Base-by-base conservation (phyloP, 2,113 vertebrate species). In the Sporophila hypoxantha region DNA sequence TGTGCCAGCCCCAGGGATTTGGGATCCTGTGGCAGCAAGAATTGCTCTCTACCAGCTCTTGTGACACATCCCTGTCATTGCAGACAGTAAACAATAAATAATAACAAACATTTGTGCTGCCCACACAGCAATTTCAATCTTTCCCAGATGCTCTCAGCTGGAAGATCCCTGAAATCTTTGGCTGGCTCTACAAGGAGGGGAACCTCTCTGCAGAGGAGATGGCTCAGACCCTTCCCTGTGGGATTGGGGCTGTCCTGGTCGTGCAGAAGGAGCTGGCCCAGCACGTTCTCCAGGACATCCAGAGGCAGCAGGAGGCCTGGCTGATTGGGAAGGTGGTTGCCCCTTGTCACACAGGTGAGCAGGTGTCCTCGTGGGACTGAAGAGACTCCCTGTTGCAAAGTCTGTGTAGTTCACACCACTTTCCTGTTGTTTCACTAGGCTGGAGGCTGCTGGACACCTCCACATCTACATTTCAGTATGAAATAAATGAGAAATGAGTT, bases 151-250 rank as follows among this genome's bases (percentile, higher is more conserved):
- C 98, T 7, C 96, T 96, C 42, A 96, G 89, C 4, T 99, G 98
- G 98, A 97, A 92, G 91, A 96, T 98, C 82, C 98, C 98, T 2
- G 87, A 96, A 0, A 97, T 99, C 64, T 98, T 98, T 60, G 97
- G 97, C 55, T 99, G 98, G 98, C 96, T 99, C 25, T 97, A 98
- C 61, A 94, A 82, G 76, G 97, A 98, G 44, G 98, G 98, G 6
- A 91, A 82, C 21, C 96, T 99, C 47, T 98, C 97, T 14, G 97
- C 97, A 82, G 95, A 97, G 70, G 98, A 99, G 94, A 97, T 98
- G 98, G 93, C 92, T 64, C 96, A 96, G 61, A 98, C 94, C 3
- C 98, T 99, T 81, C 98, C 98, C 94, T 98, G 98, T n/a, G 98
- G 98, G 22, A 93, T 99, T 0, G 98, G 98, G 11, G 98, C 97